A percentile compares a stretch with the other conserved stretches of the same genome.
phyloP scores from a whole-genome alignment of 1,140 invertebrate genomes.

The Drosophila littoralis region DNA sequence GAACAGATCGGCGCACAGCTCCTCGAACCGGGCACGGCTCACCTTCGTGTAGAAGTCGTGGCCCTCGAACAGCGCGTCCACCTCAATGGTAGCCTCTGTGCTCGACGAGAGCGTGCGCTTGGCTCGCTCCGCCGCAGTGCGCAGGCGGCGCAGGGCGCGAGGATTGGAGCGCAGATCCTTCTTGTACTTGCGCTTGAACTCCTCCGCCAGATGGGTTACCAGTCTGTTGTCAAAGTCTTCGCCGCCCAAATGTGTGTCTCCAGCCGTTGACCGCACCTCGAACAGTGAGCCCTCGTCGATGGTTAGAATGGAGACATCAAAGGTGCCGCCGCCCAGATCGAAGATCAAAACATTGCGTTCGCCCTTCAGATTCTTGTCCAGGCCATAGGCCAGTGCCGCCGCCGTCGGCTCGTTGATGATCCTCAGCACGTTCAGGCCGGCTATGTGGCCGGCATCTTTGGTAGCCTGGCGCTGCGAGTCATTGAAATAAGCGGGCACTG shows the following conservation, averaged over 20 bases:
- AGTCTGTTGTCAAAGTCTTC: slow-evolving; percentile 93
- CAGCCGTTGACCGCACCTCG: slow-evolving; percentile 91
- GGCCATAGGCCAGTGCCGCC: slow-evolving; percentile 90
- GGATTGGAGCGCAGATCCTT: slow-evolving; percentile 91
- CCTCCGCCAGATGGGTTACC: slow-evolving; percentile 90
- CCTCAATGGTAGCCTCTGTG: slow-evolving; percentile 89
- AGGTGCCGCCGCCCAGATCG: slow-evolving; percentile 90
- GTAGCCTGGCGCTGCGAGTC: slow-evolving; percentile 88
- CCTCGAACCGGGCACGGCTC: slow-evolving; percentile 93
- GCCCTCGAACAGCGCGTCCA: slow-evolving; percentile 90
- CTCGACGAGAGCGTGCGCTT: slow-evolving; percentile 89
- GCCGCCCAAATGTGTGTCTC: slow-evolving; percentile 90
- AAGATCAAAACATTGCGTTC: slow-evolving; percentile 91
- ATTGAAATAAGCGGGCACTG: slow-evolving; percentile 88
- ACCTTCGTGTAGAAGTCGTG: slow-evolving; percentile 94
- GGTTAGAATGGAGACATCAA: slow-evolving; percentile 94
- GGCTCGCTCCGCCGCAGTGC: slow-evolving; percentile 90
- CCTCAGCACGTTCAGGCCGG: slow-evolving; percentile 88
- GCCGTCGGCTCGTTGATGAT: slow-evolving; percentile 91
- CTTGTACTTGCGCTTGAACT: slow-evolving; percentile 94
- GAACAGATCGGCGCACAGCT: slow-evolving; percentile 93
- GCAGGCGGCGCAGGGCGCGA: slow-evolving; percentile 90
- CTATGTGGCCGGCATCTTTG: slow-evolving; percentile 88
- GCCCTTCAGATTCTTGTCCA: slow-evolving; percentile 91
- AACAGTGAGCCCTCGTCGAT: slow-evolving; percentile 93